A percentile compares a stretch with the other conserved stretches of the same genome.
Conservation (phyloP, 2,797 vertebrate genomes). For the Onychomys arenicola region DNA sequence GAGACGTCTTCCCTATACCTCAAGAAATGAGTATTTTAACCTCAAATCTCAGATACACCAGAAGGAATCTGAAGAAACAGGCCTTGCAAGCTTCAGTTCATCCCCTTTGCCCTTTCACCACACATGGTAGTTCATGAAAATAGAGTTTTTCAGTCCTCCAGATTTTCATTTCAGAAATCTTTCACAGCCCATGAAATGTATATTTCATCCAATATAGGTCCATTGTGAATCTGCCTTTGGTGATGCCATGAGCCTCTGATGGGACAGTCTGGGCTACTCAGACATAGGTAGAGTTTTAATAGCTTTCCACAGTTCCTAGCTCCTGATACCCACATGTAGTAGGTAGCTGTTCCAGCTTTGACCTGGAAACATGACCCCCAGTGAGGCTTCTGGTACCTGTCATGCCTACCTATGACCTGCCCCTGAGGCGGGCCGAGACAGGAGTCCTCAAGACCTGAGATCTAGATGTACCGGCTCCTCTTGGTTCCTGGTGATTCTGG, state of each 20-base stretch:
- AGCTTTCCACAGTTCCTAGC: not conserved
- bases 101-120: not conserved
- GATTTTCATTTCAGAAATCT: not conserved
- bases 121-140: not conserved
- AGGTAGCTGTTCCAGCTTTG: too few species aligned
- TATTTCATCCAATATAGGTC: not conserved
- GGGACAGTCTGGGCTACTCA: not conserved
- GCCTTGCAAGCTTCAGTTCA: not conserved
- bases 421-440: too few species aligned
- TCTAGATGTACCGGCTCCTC: too few species aligned
- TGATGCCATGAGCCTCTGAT: not conserved
- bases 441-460: too few species aligned
- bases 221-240: not conserved
- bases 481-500: too few species aligned
- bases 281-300: not conserved
- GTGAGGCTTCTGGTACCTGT: too few species aligned
- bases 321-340: not conserved
- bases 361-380: too few species aligned
- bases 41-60: not conserved
- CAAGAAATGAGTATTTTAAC: not conserved
- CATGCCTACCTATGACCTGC: too few species aligned
- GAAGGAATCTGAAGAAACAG: not conserved
- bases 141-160: not conserved
- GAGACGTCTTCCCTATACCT: not conserved
- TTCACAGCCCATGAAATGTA: not conserved